Evolutionary conservation across 2,113 vertebrate genomes (phyloP), one percentile per base, ranked within the genome.

Genomic region (Nesoenas mayeri): DNA sequence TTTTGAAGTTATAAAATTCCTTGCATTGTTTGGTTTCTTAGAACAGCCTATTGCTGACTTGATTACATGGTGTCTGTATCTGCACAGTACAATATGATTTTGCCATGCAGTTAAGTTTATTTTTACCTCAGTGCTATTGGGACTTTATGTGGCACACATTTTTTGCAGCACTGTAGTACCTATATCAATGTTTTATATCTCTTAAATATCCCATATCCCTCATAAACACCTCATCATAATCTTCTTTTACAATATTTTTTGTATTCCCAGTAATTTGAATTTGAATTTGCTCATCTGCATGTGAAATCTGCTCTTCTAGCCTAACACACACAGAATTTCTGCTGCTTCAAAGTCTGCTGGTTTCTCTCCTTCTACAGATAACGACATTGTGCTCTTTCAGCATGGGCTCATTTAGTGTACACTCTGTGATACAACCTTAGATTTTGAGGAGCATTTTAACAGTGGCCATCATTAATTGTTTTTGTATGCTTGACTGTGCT

Each of bases 331-430:
- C 58, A 91, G 47, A 88, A 90, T 83, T 90, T 95, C 85, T 87
- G 72, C 95, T 95, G 93, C 94, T 95, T 97, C 94, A 78, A 96
- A 95, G 90, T 93, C 71, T 95, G 51, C 91, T 95, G 82, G 88
- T 97, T 96, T 97, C 85, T 96, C 91, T 96, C 73, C 96, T 87
- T 92, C 78, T 78, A 91, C 93, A 97, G 93, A 96, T 88, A 88
- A 96, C 31, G 34, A 56, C 91, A 91, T 61, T 61, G 53, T 96
- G 83, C 69, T 94, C 66, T 95, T 93, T 90, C 95, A 93, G 62
- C 88, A 84, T 86, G 91, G 66, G 83, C 65, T 94, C 47, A 87
- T 77, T 96, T 95, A 38, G 50, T 93, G 53, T 67, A 72, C 69
- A 72, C 38, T 91, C 11, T 94, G 38, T 89, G 91, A 95, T 88